These are phyloP conservation scores for Archaeoteleia sp. DNA, from an alignment of 2,888 invertebrate genomes.

Conservation along the genomic window DNA sequence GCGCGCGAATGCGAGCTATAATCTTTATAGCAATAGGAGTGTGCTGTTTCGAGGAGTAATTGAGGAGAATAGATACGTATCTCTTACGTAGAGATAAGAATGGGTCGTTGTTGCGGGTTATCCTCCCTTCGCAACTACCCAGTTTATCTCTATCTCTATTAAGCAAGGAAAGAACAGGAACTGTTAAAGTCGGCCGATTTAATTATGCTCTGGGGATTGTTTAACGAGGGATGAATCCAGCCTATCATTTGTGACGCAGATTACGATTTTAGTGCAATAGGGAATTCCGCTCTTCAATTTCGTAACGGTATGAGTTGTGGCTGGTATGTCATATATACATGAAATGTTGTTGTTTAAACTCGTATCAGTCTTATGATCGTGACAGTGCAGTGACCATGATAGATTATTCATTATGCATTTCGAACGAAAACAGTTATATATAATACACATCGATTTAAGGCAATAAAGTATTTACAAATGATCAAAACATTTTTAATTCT, in stretches of 20 bases:
- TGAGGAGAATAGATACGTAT: slow-evolving; percentile 33
- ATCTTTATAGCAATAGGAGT: slow-evolving; percentile 13
- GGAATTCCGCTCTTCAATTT: too few relatives aligned
- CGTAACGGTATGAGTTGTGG: too few relatives aligned
- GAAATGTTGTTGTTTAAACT: too few relatives aligned
- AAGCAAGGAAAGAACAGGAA: slow-evolving; percentile 45
- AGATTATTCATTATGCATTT: too few relatives aligned
- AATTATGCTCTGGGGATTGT: slow-evolving; percentile 43
- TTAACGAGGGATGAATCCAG: slow-evolving; percentile 40
- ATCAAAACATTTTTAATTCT: too few relatives aligned
- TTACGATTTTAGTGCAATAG: slow-evolving; percentile 26
- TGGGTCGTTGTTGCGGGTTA: slow-evolving; percentile 36
- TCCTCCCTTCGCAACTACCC: slow-evolving; percentile 17
- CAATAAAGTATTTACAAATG: too few relatives aligned
- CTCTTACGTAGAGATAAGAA: slow-evolving; percentile 19
- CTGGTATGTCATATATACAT: too few relatives aligned
- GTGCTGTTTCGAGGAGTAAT: slow-evolving; percentile 23
- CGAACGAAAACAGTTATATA: too few relatives aligned
- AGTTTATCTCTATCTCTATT: slow-evolving; percentile 45
- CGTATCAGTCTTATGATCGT: too few relatives aligned
- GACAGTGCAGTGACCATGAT: too few relatives aligned
- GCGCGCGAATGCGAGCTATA: not conserved
- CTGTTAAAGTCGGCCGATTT: slow-evolving; percentile 43
- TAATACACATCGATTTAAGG: too few relatives aligned
- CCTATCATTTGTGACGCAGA: slow-evolving; percentile 24